These are phyloP conservation scores for Zaprionus lachaisei DNA, from an alignment of 1,140 invertebrate genomes.

Conservation along the genomic window DNA sequence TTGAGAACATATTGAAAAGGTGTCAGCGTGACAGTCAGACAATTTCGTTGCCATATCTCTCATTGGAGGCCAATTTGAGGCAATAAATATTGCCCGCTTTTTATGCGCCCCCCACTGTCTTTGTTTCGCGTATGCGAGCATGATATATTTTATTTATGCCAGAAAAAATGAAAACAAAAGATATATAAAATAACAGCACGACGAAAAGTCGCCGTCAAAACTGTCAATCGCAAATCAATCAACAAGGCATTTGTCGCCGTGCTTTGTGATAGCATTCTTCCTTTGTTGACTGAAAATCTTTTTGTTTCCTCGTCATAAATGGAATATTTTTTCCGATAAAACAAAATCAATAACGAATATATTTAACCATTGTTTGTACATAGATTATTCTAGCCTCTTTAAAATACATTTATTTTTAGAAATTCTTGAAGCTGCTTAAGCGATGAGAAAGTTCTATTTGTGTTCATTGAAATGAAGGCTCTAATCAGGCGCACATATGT, in stretches of 20 bases:
- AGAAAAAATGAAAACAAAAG: slow-evolving; percentile 23
- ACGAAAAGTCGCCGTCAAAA: slow-evolving; percentile 65
- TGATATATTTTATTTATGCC: slow-evolving; percentile 69
- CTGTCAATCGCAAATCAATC: slow-evolving; percentile 78
- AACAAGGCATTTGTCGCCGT: slow-evolving; percentile 54
- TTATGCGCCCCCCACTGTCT: neutral
- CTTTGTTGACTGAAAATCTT: slow-evolving; percentile 36
- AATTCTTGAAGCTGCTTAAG: neutral
- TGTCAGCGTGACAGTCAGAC: slow-evolving; percentile 71
- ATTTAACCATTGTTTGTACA: neutral
- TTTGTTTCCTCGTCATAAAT: slow-evolving; percentile 19
- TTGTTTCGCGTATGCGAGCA: slow-evolving; percentile 7
- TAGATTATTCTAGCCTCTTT: neutral
- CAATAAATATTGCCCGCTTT: slow-evolving; percentile 72
- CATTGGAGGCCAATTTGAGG: slow-evolving; percentile 63
- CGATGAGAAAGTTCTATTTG: neutral
- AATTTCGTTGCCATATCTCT: slow-evolving; percentile 79
- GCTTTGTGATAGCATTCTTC: slow-evolving; percentile 50
- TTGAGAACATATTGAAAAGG: slow-evolving; percentile 72
- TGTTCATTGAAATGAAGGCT: neutral
- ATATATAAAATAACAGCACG: slow-evolving; percentile 22
- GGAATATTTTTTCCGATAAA: neutral
- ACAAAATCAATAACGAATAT: slow-evolving; percentile 23
- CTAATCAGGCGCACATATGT: neutral
- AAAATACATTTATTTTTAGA: neutral